Percentiles rank a stretch among this genome's conserved stretches.
These are phyloP conservation scores for Saccopteryx bilineata DNA, from an alignment of 2,113 vertebrate genomes.

Conservation along the genomic window DNA sequence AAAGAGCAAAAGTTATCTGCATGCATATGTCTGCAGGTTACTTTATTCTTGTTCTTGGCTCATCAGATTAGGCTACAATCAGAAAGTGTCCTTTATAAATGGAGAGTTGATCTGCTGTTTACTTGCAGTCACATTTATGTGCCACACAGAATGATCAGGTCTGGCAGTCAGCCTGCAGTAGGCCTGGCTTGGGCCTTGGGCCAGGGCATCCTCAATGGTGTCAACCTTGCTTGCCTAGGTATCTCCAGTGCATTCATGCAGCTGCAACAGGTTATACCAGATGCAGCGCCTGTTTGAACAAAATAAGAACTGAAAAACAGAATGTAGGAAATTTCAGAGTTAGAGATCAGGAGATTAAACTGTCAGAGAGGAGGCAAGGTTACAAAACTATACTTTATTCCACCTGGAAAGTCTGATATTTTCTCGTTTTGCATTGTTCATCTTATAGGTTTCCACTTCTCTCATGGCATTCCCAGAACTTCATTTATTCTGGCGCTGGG, in stretches of 20 bases:
- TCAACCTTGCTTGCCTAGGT: background rate
- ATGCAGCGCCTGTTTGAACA: background rate
- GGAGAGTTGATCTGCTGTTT: background rate
- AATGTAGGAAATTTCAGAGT: background rate
- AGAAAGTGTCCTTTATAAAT: background rate
- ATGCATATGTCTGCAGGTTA: background rate
- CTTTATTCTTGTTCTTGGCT: background rate
- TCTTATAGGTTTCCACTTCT: background rate
- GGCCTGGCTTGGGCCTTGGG: background rate
- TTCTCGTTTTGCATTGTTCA: background rate
- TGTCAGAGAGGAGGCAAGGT: background rate
- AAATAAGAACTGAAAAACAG: background rate
- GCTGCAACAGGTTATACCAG: constrained; percentile 61
- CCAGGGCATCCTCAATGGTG: background rate
- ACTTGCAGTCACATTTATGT: background rate
- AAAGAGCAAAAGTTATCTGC: background rate
- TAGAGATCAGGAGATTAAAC: background rate
- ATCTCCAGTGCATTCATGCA: background rate
- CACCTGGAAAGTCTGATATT: background rate
- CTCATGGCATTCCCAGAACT: background rate
- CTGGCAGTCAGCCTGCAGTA: background rate
- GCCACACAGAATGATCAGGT: too few relatives aligned
- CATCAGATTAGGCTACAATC: background rate
- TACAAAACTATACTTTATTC: background rate
- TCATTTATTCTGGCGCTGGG: background rate